A percentile compares a stretch with the other conserved stretches of the same genome.
Conservation (phyloP, 2,797 vertebrate species). For the Lepus oiostolus region DNA sequence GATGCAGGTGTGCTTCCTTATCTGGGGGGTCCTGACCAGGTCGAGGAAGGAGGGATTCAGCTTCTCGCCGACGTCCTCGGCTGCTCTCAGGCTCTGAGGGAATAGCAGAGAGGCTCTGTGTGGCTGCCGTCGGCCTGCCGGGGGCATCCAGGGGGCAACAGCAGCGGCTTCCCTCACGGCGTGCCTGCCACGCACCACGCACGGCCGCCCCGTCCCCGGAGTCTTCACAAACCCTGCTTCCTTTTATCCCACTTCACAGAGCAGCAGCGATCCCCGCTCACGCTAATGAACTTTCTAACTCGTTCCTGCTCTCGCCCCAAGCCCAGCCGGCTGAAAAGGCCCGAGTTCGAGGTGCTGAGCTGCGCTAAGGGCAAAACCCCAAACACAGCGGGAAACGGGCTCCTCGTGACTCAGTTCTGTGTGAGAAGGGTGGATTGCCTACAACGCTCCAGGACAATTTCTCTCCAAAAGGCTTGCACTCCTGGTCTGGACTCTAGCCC, state of each 20-base stretch:
- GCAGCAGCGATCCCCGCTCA: background rate
- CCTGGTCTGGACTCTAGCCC: background rate
- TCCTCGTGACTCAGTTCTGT: accelerated
- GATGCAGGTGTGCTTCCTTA: conserved; percentile 95
- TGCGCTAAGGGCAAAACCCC: background rate
- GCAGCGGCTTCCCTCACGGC: accelerated
- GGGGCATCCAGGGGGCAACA: accelerated
- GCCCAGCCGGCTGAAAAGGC: background rate
- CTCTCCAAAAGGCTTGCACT: background rate
- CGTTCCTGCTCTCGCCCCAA: background rate
- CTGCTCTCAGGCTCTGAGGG: conserved; percentile 83
- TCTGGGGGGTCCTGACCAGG: conserved; percentile 94
- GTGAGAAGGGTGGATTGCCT: background rate
- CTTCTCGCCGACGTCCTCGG: conserved; percentile 84
- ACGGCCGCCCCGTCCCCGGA: background rate
- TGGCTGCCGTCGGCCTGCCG: accelerated
- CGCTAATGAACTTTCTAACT: background rate
- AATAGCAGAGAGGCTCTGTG: background rate
- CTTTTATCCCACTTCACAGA: background rate
- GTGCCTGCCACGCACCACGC: too few relatives aligned
- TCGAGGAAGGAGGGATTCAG: conserved; percentile 91
- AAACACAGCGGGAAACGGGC: background rate
- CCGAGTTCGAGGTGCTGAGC: background rate
- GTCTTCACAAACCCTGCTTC: background rate
- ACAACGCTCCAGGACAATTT: background rate